Percentiles rank a stretch among this genome's conserved stretches.
Evolutionary conservation across 1,140 invertebrate genomes (phyloP).

Genomic region (Neodiprion virginianus): DNA sequence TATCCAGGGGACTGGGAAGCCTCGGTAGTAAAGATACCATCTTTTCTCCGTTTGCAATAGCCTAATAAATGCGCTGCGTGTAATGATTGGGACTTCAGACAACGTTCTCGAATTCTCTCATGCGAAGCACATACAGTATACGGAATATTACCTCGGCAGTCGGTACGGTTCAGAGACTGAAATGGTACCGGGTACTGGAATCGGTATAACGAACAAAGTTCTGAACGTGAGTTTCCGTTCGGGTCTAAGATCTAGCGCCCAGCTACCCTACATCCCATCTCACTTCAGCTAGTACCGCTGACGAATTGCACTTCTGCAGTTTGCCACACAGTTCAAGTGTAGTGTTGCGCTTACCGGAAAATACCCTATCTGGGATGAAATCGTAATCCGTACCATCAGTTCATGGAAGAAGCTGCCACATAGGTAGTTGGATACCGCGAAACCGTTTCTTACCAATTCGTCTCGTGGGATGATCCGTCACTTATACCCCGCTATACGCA

Average conservation of each 20-base stretch:
- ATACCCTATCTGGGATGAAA: background rate
- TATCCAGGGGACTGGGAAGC: background rate
- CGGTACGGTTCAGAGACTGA: background rate
- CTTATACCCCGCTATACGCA: no score
- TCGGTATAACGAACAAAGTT: constrained; percentile 1
- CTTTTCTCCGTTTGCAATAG: background rate
- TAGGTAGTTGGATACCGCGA: background rate
- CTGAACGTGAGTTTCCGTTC: background rate
- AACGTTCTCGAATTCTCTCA: background rate
- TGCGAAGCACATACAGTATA: background rate
- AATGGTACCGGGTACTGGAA: background rate
- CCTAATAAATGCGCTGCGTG: background rate
- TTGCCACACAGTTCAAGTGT: background rate
- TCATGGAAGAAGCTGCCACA: background rate
- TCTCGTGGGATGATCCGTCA: no score
- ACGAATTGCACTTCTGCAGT: constrained; percentile 4
- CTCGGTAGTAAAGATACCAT: background rate
- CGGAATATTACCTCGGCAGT: background rate
- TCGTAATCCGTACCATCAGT: background rate
- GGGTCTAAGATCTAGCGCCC: background rate
- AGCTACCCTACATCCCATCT: background rate
- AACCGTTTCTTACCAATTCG: background rate
- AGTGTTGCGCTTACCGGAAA: background rate
- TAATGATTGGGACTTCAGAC: no score
- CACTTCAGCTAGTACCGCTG: background rate